Conservation (phyloP, 64 coral and sea anemone species). For the Montipora efflorescens region DNA sequence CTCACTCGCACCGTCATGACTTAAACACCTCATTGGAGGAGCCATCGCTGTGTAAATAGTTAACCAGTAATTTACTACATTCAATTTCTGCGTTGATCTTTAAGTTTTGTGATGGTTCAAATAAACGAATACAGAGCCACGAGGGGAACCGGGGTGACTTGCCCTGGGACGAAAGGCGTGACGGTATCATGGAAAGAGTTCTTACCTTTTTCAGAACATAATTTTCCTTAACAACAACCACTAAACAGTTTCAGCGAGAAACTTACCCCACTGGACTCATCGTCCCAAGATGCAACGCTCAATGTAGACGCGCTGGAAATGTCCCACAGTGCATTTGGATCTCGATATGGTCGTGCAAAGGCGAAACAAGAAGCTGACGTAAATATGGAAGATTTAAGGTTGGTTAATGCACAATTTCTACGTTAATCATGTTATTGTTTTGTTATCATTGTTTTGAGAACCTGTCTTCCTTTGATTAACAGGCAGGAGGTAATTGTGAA, state of each 20-base stretch:
- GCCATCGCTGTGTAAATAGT: no score
- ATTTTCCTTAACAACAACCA: slow-evolving; percentile 3
- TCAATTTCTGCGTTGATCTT: no score
- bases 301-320: slow-evolving; percentile 79
- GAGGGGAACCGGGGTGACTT: no score
- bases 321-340: slow-evolving; percentile 64
- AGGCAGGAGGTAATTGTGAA: slow-evolving; percentile 77
- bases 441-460: no score
- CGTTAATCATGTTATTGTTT: no score
- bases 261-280: slow-evolving; percentile 72
- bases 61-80: no score
- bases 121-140: no score
- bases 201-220: not conserved
- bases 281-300: slow-evolving; percentile 52
- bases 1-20: no score
- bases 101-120: no score
- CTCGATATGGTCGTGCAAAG: slow-evolving; percentile 66
- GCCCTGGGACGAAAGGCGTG: no score
- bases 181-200: no score
- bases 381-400: slow-evolving; percentile 63
- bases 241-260: slow-evolving; percentile 78
- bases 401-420: not conserved
- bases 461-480: not conserved
- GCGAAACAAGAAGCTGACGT: slow-evolving; percentile 26
- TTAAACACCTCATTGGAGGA: no score